phyloP scores from a whole-genome alignment of 2,888 invertebrate genomes.

The Coecobrya sp. region DNA sequence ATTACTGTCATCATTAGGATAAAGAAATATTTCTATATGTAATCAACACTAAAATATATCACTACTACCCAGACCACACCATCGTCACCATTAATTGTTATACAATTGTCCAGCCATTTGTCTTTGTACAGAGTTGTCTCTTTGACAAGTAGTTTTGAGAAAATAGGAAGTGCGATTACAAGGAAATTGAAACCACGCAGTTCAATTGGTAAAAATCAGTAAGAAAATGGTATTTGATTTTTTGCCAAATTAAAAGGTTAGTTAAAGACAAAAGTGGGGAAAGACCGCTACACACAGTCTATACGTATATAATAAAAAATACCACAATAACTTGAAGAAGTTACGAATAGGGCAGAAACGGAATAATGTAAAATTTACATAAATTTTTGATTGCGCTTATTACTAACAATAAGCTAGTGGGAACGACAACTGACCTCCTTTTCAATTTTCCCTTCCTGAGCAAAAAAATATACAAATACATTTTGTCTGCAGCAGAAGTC shows the following conservation, averaged over 20 bases:
- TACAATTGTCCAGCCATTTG: neutral
- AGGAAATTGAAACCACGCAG: neutral
- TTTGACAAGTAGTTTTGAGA: neutral
- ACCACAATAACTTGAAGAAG: neutral
- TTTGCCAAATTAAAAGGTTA: neutral
- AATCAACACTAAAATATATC: no score
- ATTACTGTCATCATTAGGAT: no score
- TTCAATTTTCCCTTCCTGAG: slow-evolving; percentile 57
- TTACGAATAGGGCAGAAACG: neutral
- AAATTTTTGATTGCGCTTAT: slow-evolving; percentile 57
- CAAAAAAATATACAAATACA: neutral
- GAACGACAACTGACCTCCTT: slow-evolving; percentile 61
- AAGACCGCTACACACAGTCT: neutral
- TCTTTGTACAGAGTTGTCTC: no score
- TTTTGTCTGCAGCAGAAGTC: neutral
- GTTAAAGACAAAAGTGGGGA: neutral
- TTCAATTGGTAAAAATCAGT: no score
- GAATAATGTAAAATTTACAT: slow-evolving; percentile 19
- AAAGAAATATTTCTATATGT: no score
- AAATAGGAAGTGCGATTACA: neutral
- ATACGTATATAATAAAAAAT: neutral
- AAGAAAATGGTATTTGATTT: no score
- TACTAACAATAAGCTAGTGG: slow-evolving; percentile 1
- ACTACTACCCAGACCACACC: no score
- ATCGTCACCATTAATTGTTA: neutral